Evolutionary conservation across 2,113 vertebrate species (phyloP), one percentile per base, ranked within the genome.

Genomic region (Heloderma charlesbogerti): DNA sequence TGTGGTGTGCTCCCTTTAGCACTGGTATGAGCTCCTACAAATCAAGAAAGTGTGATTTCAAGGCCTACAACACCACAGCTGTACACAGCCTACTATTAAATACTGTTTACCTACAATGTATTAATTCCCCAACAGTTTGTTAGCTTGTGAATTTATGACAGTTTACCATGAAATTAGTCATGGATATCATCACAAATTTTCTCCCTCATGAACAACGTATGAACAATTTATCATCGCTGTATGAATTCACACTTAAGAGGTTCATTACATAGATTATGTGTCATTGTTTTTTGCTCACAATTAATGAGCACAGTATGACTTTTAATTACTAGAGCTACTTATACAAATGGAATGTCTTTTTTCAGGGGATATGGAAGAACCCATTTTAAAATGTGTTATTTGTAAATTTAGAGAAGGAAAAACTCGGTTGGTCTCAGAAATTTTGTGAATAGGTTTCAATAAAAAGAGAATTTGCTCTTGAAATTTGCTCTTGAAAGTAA

Each of bases 301-400:
- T 15, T 91, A 81, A n/a, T 57, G 12, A 86, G 25, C 25, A 6
- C 0, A 18, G 0, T 29, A 82, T 75, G 51, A 51, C 15, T 80
- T 93, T 40, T 78, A 3, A 51, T 92, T 74, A 43, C 60, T 43
- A 13, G 90, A 94, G 80, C 31, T 0, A 84, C 86, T 69, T 69
- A 82, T 82, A 82, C 48, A 37, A 84, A 54, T 37, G 45, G 9
- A 83, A 60, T 71, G 6, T 8, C 1, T 71, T 1, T 54, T 71
- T 63, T 75, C 37, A 69, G 37, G 63, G 29, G 88, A 10, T 71
- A 4, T 37, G 20, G 8, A 83, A 16, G 18, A 15, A 78, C 4
- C 20, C 12, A 69, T 25, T 13, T 74, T 77, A 18, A 84, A 45
- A 43, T 27, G 27, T 18, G 3, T 27, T 34, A 83, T 89, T 89